Percentiles rank a stretch among this genome's conserved stretches.
Evolutionary conservation across 1,140 invertebrate species (phyloP).

Genomic region (Musca vetustissima): DNA sequence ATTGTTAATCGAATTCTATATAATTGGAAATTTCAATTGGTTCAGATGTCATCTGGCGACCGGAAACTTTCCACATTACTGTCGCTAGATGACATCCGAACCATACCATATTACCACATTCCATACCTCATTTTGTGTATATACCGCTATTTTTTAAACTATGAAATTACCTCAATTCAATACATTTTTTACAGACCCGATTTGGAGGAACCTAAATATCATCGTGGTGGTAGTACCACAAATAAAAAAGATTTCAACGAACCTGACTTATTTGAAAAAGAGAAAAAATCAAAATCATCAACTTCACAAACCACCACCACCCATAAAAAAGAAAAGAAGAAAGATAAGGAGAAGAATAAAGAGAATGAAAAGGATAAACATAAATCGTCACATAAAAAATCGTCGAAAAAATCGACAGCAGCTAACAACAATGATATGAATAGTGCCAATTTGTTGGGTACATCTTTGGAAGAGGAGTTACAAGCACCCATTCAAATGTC

Average conservation of each 20-base stretch:
- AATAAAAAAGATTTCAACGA: slow-evolving; percentile 13
- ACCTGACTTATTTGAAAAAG: slow-evolving; percentile 30
- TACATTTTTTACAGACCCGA: slow-evolving; percentile 25
- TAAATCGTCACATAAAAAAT: slow-evolving; percentile 9
- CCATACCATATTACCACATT: no score
- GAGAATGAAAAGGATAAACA: background rate
- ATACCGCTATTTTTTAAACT: no score
- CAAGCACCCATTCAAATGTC: background rate
- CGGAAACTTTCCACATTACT: no score
- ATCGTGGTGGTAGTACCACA: no score
- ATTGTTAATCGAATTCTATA: no score
- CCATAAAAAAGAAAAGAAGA: slow-evolving; percentile 52
- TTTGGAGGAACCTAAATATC: slow-evolving; percentile 55
- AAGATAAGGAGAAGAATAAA: slow-evolving; percentile 52
- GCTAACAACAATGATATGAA: background rate
- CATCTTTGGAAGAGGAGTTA: slow-evolving; percentile 18
- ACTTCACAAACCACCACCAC: slow-evolving; percentile 29
- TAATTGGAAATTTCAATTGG: no score
- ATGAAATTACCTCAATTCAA: no score
- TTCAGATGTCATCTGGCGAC: no score
- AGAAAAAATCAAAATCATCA: slow-evolving; percentile 35
- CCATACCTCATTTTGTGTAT: no score
- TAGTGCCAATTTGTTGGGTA: slow-evolving; percentile 20
- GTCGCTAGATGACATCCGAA: no score
- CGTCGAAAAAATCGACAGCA: slow-evolving; percentile 12